Base-by-base conservation (phyloP, 2,888 invertebrate species). In the Sepiola atlantica region DNA sequence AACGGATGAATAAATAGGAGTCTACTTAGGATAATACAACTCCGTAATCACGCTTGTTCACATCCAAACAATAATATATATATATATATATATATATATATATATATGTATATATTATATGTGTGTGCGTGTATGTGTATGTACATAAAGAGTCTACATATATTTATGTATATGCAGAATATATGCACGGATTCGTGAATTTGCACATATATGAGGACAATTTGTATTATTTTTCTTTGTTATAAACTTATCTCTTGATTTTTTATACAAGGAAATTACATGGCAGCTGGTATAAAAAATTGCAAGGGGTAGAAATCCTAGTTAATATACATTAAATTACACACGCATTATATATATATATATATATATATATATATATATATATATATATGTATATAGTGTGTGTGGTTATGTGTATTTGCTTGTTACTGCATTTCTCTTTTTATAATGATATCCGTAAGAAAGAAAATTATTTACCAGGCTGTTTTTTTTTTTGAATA, bases 1-100 rank as follows among this genome's bases (percentile, higher is more conserved):
- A 94, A 35, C n/a, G 35, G n/a, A 90, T 77, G 77, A 77, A 77
- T 77, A 77, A 77, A 77, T 77, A 77, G 77, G 2, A 77, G 77
- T 32, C n/a, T 10, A n/a, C 92, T 54, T 54, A 94, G 28, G 18
- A 35, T 77, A 55, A 54, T 61, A 93, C 28, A 54, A 57, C 35
- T 35, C 32, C 92, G 91, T 55, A 91, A 55, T 32, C 94, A 92
- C 92, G 0, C 24, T 10, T 32, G 2, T 55, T 14, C 32, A 61
- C 92, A 94, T 2, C 4, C 32, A 94, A n/a, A 57, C 35, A 55
- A 28, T 24, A 28, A 77, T 77, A n/a, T 77, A 10, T 77, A 10
- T 77, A 10, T 77, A 10, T 77, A 10, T 77, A 77, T n/a, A n/a
- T n/a, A n/a, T n/a, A n/a, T n/a, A n/a, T n/a, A n/a, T n/a, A n/a